phyloP scores from a whole-genome alignment of 2,888 invertebrate species.

The Spodoptera exigua region DNA sequence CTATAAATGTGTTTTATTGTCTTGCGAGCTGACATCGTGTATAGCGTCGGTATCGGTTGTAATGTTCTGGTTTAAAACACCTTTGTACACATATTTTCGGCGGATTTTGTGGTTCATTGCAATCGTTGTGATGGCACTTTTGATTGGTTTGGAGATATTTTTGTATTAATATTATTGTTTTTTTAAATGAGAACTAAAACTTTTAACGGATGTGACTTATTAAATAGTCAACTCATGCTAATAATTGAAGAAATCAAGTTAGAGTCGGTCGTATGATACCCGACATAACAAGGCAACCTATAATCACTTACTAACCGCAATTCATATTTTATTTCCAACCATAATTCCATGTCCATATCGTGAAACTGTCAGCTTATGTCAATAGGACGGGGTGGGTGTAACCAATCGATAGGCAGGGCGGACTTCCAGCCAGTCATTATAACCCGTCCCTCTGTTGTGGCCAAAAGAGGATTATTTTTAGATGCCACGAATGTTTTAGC shows the following conservation, averaged over 20 bases:
- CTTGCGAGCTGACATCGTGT: constrained; percentile 52
- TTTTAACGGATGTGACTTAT: too few relatives aligned
- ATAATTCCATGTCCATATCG: constrained; percentile 26
- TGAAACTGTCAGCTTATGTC: constrained; percentile 46
- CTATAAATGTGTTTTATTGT: constrained; percentile 62
- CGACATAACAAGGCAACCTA: background rate
- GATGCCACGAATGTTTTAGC: constrained; percentile 18
- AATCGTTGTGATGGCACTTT: too few relatives aligned
- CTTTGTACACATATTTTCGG: constrained; percentile 16
- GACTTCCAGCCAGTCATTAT: constrained; percentile 31
- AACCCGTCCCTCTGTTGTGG: constrained; percentile 34
- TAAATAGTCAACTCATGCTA: too few relatives aligned
- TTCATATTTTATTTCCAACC: constrained; percentile 33
- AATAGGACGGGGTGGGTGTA: constrained; percentile 35
- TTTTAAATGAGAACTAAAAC: too few relatives aligned
- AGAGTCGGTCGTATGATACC: too few relatives aligned
- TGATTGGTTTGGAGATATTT: too few relatives aligned
- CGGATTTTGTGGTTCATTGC: background rate
- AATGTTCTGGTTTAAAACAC: constrained; percentile 42
- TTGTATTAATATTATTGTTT: too few relatives aligned
- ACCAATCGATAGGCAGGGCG: constrained; percentile 33
- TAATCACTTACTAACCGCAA: constrained; percentile 7
- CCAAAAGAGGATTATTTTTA: constrained; percentile 41
- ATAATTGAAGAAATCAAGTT: too few relatives aligned
- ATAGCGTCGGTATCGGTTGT: constrained; percentile 26